A percentile compares a stretch with the other conserved stretches of the same genome.
phyloP scores from a whole-genome alignment of 2,113 vertebrate species.

The Calidris pugnax region DNA sequence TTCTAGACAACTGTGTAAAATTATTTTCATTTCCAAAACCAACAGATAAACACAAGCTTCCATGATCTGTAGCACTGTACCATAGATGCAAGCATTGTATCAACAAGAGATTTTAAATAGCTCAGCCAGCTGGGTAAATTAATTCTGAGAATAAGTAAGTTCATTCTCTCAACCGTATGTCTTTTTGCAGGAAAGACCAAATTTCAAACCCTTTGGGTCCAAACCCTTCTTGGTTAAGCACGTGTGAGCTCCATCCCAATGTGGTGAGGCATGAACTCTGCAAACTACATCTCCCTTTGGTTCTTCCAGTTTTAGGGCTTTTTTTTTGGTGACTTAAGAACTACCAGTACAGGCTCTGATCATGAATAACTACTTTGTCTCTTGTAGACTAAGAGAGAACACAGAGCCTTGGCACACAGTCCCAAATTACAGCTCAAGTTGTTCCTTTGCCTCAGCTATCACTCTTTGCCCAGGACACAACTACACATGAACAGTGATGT shows the following conservation, averaged over 20 bases:
- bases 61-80: neutral
- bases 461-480: neutral
- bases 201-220: neutral
- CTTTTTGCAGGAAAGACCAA: neutral
- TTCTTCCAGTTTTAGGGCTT: neutral
- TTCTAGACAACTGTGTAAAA: neutral
- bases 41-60: neutral
- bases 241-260: neutral
- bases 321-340: neutral
- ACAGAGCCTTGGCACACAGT: neutral
- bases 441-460: neutral
- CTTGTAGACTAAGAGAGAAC: neutral
- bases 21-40: neutral
- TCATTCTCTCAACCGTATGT: fast-evolving
- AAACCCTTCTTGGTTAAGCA: neutral
- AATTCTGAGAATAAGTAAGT: neutral
- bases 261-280: neutral
- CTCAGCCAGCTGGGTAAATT: neutral
- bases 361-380: neutral
- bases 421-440: neutral
- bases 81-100: neutral
- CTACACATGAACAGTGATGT: neutral
- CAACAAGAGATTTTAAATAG: neutral
- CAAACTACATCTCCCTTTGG: neutral
- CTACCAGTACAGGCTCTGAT: neutral